Evolutionary conservation across 2,113 vertebrate species (phyloP).

Genomic region (Sylvilagus bachmani): DNA sequence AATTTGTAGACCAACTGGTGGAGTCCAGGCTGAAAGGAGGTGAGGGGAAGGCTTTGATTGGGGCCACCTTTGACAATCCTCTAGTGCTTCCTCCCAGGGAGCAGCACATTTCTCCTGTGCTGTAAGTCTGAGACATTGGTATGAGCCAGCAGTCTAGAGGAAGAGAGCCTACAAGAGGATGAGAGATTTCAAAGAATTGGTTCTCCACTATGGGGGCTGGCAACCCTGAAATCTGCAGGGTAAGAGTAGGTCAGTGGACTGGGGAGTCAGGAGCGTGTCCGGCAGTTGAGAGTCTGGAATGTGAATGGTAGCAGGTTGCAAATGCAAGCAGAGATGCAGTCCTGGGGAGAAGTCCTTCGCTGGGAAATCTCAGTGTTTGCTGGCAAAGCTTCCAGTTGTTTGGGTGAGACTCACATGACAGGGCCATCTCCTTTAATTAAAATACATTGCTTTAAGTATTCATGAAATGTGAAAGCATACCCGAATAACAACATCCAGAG

Average conservation of each 20-base stretch:
- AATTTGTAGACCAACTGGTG: not conserved
- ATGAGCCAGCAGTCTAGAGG: not conserved
- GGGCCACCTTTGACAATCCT: not conserved
- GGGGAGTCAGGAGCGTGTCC: not conserved
- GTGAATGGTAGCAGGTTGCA: not conserved
- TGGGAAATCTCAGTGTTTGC: not conserved
- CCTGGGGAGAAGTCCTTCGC: not conserved
- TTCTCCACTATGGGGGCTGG: not conserved
- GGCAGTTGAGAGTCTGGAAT: not conserved
- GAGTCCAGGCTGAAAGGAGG: not conserved
- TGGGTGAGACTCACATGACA: not conserved
- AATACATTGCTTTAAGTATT: not conserved
- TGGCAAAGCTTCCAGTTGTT: not conserved
- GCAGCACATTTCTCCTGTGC: not conserved
- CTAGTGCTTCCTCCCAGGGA: not conserved
- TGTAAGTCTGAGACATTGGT: not conserved
- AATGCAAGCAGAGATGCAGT: not conserved
- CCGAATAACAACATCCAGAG: not conserved
- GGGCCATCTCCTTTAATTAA: not conserved
- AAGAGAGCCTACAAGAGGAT: not conserved
- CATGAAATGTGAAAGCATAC: not conserved
- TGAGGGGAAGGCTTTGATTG: not conserved
- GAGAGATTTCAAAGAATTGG: not conserved
- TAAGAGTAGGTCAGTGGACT: no score
- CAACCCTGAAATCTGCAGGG: not conserved